Percentiles rank a stretch among this genome's conserved stretches.
phyloP scores from a whole-genome alignment of 2,797 vertebrate species.

The Pteronotus mesoamericanus region DNA sequence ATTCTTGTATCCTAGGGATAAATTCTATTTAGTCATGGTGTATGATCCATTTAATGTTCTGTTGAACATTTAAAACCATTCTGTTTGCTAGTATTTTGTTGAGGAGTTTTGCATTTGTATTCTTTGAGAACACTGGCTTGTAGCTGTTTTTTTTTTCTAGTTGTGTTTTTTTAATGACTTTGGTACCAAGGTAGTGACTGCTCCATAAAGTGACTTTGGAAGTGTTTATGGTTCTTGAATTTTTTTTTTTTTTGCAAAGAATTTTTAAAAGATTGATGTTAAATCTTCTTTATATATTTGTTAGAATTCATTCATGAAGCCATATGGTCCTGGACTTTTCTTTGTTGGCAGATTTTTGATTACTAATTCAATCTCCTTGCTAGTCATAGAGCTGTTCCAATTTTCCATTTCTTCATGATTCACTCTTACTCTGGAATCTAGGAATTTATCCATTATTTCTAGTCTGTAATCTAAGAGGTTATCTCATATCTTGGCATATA shows the following conservation, averaged over 20 bases:
- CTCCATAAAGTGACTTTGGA: neutral
- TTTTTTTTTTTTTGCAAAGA: neutral
- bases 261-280: neutral
- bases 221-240: neutral
- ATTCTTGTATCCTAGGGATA: too few relatives aligned
- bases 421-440: neutral
- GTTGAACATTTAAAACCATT: neutral
- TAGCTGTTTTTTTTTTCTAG: neutral
- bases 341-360: neutral
- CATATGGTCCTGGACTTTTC: too few relatives aligned
- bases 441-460: neutral
- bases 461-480: neutral
- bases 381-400: neutral
- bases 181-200: neutral
- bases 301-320: too few relatives aligned
- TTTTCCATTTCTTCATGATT: neutral
- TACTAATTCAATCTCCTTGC: neutral
- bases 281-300: neutral
- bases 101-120: neutral
- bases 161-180: neutral
- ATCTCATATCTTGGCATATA: neutral
- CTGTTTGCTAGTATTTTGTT: neutral
- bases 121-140: neutral
- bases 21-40: too few relatives aligned
- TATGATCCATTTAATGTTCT: neutral